These are phyloP conservation scores for Pelochelys cantorii DNA, from an alignment of 2,797 vertebrate genomes.

Conservation along the genomic window DNA sequence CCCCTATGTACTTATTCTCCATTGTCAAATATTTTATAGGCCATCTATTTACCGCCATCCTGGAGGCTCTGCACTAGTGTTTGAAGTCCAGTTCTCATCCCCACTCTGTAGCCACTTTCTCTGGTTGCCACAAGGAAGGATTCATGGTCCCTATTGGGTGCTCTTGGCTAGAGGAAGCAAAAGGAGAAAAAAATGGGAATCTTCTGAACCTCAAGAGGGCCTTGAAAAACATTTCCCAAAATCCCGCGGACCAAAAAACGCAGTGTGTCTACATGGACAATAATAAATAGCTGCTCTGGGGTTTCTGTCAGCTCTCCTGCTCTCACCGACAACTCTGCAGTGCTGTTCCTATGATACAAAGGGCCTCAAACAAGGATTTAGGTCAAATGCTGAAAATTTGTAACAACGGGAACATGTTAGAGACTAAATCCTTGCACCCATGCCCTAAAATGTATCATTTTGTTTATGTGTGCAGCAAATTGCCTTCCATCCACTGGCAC, in stretches of 20 bases:
- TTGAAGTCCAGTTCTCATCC: not conserved
- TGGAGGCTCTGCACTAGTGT: not conserved
- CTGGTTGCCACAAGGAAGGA: not conserved
- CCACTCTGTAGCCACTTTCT: not conserved
- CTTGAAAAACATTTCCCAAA: not conserved
- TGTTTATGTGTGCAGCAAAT: not conserved
- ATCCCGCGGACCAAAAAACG: not conserved
- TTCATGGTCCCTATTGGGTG: not conserved
- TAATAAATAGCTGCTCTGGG: not conserved
- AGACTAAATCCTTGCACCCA: not conserved
- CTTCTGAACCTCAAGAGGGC: not conserved
- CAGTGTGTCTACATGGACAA: not conserved
- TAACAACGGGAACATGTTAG: not conserved
- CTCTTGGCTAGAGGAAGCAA: not conserved
- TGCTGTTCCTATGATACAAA: not conserved
- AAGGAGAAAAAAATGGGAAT: not conserved
- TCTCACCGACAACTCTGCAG: not conserved
- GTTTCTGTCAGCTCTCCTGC: not conserved
- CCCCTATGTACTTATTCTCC: not conserved
- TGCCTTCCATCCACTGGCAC: not conserved
- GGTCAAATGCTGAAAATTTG: accelerated
- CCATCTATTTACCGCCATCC: not conserved
- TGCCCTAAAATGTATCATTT: not conserved
- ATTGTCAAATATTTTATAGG: not conserved
- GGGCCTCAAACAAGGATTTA: not conserved